phyloP scores from a whole-genome alignment of 2,797 vertebrate genomes.

The Ptychobarbus kaznakovi region DNA sequence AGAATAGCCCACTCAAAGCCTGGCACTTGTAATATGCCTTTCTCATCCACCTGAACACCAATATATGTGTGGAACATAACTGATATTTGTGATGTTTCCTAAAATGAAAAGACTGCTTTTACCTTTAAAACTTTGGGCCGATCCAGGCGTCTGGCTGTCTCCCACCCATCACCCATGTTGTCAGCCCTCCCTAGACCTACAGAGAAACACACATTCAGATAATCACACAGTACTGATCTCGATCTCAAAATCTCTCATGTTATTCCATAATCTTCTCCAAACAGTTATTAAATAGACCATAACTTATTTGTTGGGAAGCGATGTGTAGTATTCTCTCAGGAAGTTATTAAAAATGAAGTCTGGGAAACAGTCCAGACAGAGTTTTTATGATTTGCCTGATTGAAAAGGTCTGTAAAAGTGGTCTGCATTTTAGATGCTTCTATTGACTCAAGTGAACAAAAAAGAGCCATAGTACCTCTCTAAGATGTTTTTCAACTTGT shows the following conservation, averaged over 20 bases:
- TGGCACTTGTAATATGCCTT: conserved; percentile 77
- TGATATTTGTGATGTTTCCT: not conserved
- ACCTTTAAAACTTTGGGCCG: conserved; percentile 81
- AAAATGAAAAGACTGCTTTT: conserved; percentile 35
- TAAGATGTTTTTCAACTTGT: not conserved
- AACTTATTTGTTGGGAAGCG: conserved; percentile 2
- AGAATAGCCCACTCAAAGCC: conserved; percentile 87
- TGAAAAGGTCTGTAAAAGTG: conserved; percentile 13
- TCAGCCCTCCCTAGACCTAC: conserved; percentile 74
- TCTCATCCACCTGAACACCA: conserved; percentile 71
- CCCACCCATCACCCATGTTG: conserved; percentile 87
- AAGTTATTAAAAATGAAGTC: conserved; percentile 4
- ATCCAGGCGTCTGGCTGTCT: conserved; percentile 83
- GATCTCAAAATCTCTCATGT: not conserved
- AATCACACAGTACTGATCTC: conserved; percentile 16
- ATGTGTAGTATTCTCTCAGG: not conserved
- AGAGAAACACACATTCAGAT: not conserved
- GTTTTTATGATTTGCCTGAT: conserved; percentile 50
- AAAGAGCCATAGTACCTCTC: not conserved
- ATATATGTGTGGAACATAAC: not conserved
- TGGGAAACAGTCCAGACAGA: conserved; percentile 12
- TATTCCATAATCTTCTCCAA: not conserved
- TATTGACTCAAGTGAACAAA: not conserved
- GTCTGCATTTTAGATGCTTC: not conserved
- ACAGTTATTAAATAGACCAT: conserved; percentile 5